Evolutionary conservation across 2,888 invertebrate species (phyloP), one percentile per base, ranked within the genome.

Genomic region (Muschampia plurimacula): DNA sequence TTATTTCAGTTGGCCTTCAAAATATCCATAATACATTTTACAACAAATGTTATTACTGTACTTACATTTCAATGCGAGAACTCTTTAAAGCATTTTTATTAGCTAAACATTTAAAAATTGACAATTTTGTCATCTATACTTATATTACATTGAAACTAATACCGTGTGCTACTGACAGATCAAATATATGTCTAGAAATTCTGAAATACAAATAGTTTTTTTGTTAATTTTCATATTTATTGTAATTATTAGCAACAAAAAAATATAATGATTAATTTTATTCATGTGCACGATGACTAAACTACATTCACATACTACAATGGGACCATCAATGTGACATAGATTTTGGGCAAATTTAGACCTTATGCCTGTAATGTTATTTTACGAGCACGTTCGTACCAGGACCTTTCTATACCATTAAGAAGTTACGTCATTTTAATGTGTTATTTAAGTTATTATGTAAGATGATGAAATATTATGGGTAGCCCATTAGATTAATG

Each of bases 61-160:
- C 85, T 87, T 90, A 89, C 80, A 87, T 81, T 82, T 83, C 84
- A 89, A 89, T 88, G 90, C 86, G 86, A 91, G 87, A 89, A 89
- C 83, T 84, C 84, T 82, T 81, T 82, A 85, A 32, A 89, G 88
- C 84, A 78, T 83, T 67, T 84, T 78, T 88, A 67, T 67, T 72
- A 86, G 91, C 87, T 92, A 92, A 89, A 91, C 84, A 89, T 91
- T 91, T 90, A 87, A 86, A 91, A 93, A 93, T 93, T 93, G 93
- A 92, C 93, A 89, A 90, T 87, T 87, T 88, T 87, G 88, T 87
- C 89, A 78, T 80, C 80, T 84, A 84, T 81, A 77, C 77, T 79
- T 79, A 80, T 75, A 76, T 74, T 78, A 78, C 78, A 79, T 73
- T 76, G 74, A 66, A 73, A 66, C 73, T 72, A 66, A 65, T 68